These are phyloP conservation scores for Megalonaias nervosa DNA, from an alignment of 1,140 invertebrate species.

Conservation along the genomic window DNA sequence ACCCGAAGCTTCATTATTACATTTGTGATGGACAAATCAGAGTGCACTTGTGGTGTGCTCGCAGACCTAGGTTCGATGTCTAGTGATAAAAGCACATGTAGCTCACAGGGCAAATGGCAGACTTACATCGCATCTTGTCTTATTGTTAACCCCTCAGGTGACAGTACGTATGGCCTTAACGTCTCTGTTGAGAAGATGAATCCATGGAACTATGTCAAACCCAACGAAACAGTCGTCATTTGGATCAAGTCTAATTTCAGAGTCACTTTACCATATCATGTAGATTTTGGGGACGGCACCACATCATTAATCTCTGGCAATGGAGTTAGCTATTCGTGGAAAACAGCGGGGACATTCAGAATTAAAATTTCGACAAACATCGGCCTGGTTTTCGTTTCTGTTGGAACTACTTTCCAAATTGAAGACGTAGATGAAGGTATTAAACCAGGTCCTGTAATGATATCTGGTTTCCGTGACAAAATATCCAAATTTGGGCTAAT, in stretches of 20 bases:
- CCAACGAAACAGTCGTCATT: slow-evolving; percentile 55
- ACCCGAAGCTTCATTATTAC: too few relatives aligned
- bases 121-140: slow-evolving; percentile 32
- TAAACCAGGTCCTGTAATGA: slow-evolving; percentile 46
- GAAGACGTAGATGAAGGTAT: slow-evolving; percentile 57
- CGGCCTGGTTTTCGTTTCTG: slow-evolving; percentile 40
- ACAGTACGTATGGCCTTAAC: slow-evolving; percentile 28
- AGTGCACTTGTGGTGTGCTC: slow-evolving; percentile 12
- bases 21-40: too few relatives aligned
- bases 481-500: slow-evolving; percentile 6
- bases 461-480: slow-evolving; percentile 38
- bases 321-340: slow-evolving; percentile 55
- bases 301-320: slow-evolving; percentile 34
- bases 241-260: slow-evolving; percentile 39
- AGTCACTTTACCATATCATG: slow-evolving; percentile 39
- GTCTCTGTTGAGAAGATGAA: slow-evolving; percentile 30
- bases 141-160: neutral
- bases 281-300: slow-evolving; percentile 62
- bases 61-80: neutral
- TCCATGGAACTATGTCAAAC: slow-evolving; percentile 49
- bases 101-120: slow-evolving; percentile 5
- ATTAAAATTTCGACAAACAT: slow-evolving; percentile 52
- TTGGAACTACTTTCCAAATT: slow-evolving; percentile 34
- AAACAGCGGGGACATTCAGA: slow-evolving; percentile 41
- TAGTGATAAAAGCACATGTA: neutral